These are phyloP conservation scores for Ellobius talpinus DNA, from an alignment of 2,113 vertebrate species.

Conservation along the genomic window DNA sequence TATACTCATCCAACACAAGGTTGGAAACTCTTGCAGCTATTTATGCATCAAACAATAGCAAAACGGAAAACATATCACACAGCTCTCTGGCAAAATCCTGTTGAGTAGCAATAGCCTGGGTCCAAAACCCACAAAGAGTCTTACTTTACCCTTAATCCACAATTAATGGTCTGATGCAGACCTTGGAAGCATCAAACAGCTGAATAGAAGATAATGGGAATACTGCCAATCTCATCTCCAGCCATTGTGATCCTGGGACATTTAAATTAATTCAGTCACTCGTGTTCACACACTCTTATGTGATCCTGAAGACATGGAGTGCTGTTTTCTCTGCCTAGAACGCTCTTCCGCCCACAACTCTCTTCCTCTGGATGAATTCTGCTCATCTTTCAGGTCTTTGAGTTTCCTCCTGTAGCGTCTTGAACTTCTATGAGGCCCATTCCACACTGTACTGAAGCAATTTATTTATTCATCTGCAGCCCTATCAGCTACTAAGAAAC, in stretches of 20 bases:
- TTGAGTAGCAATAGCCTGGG: not conserved
- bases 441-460: not conserved
- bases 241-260: not conserved
- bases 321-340: not conserved
- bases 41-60: not conserved
- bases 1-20: not conserved
- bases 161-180: not conserved
- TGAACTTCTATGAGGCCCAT: not conserved
- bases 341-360: not conserved
- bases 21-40: not conserved
- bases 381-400: not conserved
- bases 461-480: not conserved
- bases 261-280: not conserved
- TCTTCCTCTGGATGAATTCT: constrained; percentile 15
- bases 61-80: not conserved
- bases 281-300: not conserved
- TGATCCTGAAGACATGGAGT: not conserved
- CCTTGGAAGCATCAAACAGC: not conserved
- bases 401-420: not conserved
- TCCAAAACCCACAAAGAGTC: not conserved
- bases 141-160: not conserved
- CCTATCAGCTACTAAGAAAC: not conserved
- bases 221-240: not conserved
- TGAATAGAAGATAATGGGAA: not conserved
- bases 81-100: not conserved